Evolutionary conservation across 2,113 vertebrate species (phyloP).

Genomic region (Ailurus styani): DNA sequence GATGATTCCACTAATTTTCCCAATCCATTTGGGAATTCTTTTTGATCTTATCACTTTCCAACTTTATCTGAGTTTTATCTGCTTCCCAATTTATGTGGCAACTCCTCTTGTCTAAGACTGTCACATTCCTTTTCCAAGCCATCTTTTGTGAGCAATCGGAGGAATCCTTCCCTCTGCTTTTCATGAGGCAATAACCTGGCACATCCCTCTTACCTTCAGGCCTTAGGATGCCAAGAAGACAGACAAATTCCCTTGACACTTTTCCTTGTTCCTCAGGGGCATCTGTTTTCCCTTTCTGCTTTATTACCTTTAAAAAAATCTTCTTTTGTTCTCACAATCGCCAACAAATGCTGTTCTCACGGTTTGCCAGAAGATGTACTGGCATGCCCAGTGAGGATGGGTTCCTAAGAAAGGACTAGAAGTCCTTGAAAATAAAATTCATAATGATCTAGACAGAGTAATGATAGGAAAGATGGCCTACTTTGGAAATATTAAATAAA

Average conservation of each 20-base stretch:
- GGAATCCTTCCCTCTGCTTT: neutral
- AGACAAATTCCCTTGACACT: conserved; percentile 42
- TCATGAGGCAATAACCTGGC: neutral
- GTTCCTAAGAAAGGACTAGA: neutral
- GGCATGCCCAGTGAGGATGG: conserved; percentile 41
- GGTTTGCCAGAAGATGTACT: conserved; percentile 37
- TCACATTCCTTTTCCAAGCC: conserved; percentile 19
- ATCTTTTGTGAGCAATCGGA: neutral
- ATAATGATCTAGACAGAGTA: neutral
- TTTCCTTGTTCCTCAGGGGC: conserved; percentile 54
- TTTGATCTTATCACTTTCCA: neutral
- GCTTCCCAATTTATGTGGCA: neutral
- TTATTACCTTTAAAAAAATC: conserved; percentile 64
- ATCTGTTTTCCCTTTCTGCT: conserved; percentile 57
- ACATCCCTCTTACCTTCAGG: neutral
- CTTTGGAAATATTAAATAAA: neutral
- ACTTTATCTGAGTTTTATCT: neutral
- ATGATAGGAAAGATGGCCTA: neutral
- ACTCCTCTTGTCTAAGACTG: neutral
- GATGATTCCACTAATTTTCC: neutral
- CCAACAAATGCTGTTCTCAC: conserved; percentile 26
- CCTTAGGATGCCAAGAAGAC: conserved; percentile 3
- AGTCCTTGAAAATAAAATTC: conserved; percentile 39
- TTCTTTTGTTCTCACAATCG: conserved; percentile 62
- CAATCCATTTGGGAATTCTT: neutral